Evolutionary conservation across 2,888 invertebrate species (phyloP), one percentile per base, ranked within the genome.

Genomic region (Tipula lateralis): DNA sequence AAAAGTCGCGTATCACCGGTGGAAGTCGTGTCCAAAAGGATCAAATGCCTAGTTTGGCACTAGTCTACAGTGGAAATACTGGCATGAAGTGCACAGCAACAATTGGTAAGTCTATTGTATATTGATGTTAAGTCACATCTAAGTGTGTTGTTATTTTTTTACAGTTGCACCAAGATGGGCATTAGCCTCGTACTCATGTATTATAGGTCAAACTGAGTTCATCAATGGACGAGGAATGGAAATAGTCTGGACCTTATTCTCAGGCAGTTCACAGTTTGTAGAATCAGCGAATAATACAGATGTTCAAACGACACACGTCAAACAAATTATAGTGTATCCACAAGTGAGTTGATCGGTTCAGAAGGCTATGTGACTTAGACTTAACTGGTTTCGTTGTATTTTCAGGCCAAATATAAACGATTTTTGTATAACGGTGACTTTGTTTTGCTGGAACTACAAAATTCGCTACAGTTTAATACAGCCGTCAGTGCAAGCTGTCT

Each of bases 401-500:
- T 89, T 84, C 86, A 91, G 90, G 90, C 89, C 0, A 92, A 92
- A 88, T 93, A 91, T 87, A 91, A 91, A 85, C 92, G 92, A 87
- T 91, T 92, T 86, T 89, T 92, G 85, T 93, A 91, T 87, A 90
- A 91, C 85, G 92, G 92, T 86, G 93, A 94, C 87, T 90, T 92
- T 34, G 92, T 92, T 29, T 88, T 93, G 50, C 88, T 93, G 24
- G 91, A 92, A 87, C 89, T 93, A 16, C 88, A 87, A 29, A 89
- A 90, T 85, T 92, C 93, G 16, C 87, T 93, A 81, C 88, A 88
- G 4, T 91, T 93, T 84, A 91, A 91, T 2, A 89, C 91, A 85
- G 91, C 92, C 86, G 91, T 93, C 12, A 92, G 91, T 85, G 91
- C 93, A 6, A 91, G 92, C 85, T 94, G 93, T 87, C 88, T 93